A percentile compares a stretch with the other conserved stretches of the same genome.
These are phyloP conservation scores for Cydia amplana DNA, from an alignment of 1,140 invertebrate species.

Conservation along the genomic window DNA sequence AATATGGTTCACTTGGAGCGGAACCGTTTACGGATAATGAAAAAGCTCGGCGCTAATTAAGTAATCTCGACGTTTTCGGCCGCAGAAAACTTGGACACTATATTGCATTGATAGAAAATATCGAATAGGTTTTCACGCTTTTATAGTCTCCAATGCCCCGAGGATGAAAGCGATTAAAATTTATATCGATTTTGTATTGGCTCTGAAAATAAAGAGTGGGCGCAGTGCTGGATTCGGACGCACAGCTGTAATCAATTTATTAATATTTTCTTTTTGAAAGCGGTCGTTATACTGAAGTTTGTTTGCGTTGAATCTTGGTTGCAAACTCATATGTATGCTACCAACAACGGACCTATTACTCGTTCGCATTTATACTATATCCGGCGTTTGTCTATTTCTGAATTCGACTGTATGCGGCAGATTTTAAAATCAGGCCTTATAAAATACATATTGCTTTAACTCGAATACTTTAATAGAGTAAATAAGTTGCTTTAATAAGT, in stretches of 20 bases:
- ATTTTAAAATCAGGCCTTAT: too few species aligned
- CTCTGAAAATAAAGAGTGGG: not conserved
- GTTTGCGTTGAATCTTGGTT: not conserved
- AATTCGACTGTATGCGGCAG: too few species aligned
- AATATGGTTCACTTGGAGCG: constrained; percentile 36
- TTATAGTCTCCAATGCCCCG: constrained; percentile 8
- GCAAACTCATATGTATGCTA: not conserved
- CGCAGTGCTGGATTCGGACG: not conserved
- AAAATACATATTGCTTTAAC: too few species aligned
- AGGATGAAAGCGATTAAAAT: constrained; percentile 15
- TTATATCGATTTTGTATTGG: not conserved
- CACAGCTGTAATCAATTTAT: not conserved
- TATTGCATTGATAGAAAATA: constrained; percentile 13
- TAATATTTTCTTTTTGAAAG: too few species aligned
- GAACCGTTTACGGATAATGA: constrained; percentile 21
- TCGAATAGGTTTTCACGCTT: constrained; percentile 6
- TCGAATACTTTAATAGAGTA: too few species aligned
- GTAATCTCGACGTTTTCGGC: not conserved
- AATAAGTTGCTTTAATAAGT: too few species aligned
- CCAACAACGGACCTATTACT: too few species aligned
- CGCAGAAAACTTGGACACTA: constrained; percentile 1
- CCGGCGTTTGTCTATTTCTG: too few species aligned
- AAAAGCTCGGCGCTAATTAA: constrained; percentile 2
- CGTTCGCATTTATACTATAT: too few species aligned
- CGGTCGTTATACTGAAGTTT: not conserved